Percentiles rank a stretch among this genome's conserved stretches.
Evolutionary conservation across 2,888 invertebrate species (phyloP).

Genomic region (Dynastes maya): DNA sequence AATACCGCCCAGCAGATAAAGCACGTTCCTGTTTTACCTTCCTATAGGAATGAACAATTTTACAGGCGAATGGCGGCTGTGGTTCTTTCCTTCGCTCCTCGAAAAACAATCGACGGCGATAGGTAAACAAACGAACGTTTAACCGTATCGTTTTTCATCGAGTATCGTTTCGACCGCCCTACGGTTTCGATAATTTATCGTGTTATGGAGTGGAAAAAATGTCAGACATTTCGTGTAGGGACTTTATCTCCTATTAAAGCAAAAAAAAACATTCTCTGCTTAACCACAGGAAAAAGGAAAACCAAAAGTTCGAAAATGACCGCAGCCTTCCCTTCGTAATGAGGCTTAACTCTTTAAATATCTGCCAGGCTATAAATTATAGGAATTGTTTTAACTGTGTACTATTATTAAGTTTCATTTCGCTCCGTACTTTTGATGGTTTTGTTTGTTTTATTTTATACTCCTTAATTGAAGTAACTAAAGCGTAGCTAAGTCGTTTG

Average conservation of each 20-base stretch:
- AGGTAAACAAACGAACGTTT: constrained; percentile 43
- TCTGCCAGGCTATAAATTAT: too few species aligned
- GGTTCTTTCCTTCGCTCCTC: constrained; percentile 28
- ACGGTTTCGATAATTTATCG: constrained; percentile 38
- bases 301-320: constrained; percentile 1
- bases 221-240: constrained; percentile 20
- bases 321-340: neutral
- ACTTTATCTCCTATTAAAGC: constrained; percentile 27
- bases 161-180: constrained; percentile 24
- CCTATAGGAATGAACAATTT: constrained; percentile 34
- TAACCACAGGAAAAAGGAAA: constrained; percentile 38
- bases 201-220: constrained; percentile 37
- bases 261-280: constrained; percentile 11
- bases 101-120: constrained; percentile 41
- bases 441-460: too few species aligned
- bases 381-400: too few species aligned
- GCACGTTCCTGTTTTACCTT: constrained; percentile 32
- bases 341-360: neutral
- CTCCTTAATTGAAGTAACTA: too few species aligned
- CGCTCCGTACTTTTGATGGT: too few species aligned
- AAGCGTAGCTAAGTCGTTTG: too few species aligned
- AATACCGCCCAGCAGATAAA: constrained; percentile 28
- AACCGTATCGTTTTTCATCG: constrained; percentile 43
- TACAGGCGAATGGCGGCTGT: neutral
- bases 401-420: too few species aligned